Evolutionary conservation across 2,797 vertebrate genomes (phyloP).

Genomic region (Danionella dracula): DNA sequence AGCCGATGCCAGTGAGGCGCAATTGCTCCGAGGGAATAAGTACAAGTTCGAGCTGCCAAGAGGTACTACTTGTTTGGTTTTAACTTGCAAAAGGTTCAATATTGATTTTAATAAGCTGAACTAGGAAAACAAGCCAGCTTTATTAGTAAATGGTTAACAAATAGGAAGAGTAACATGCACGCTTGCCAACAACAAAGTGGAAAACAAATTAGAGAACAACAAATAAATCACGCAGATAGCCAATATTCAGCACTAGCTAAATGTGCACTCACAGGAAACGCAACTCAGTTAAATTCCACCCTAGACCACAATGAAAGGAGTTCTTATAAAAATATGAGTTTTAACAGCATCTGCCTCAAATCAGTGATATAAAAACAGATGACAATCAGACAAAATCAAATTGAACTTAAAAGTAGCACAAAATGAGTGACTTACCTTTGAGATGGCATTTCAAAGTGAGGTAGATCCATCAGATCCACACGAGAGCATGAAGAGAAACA

Average conservation of each 20-base stretch:
- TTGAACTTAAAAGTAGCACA: conserved; percentile 32
- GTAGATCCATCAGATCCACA: conserved; percentile 30
- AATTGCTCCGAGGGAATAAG: conserved; percentile 33
- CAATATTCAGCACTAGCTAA: conserved; percentile 1
- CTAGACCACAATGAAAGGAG: conserved; percentile 25
- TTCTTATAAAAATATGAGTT: conserved; percentile 46
- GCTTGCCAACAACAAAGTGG: conserved; percentile 4
- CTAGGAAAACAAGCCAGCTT: not conserved
- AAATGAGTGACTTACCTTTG: conserved; percentile 55
- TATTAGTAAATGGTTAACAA: conserved; percentile 11
- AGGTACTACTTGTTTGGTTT: conserved; percentile 5
- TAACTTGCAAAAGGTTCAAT: conserved; percentile 23
- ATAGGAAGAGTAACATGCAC: not conserved
- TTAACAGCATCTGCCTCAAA: conserved; percentile 49
- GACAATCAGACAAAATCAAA: conserved; percentile 38
- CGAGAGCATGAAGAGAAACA: conserved; percentile 39
- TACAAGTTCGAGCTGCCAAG: conserved; percentile 27
- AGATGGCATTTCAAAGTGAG: conserved; percentile 23
- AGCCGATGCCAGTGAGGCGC: conserved; percentile 57
- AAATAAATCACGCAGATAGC: conserved; percentile 8
- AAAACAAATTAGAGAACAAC: conserved; percentile 8
- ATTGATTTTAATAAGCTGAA: conserved; percentile 3
- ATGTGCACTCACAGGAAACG: conserved; percentile 20
- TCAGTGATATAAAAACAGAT: conserved; percentile 17
- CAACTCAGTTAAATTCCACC: conserved; percentile 37